phyloP scores from a whole-genome alignment of 2,888 invertebrate species.

The Cenopis cana region DNA sequence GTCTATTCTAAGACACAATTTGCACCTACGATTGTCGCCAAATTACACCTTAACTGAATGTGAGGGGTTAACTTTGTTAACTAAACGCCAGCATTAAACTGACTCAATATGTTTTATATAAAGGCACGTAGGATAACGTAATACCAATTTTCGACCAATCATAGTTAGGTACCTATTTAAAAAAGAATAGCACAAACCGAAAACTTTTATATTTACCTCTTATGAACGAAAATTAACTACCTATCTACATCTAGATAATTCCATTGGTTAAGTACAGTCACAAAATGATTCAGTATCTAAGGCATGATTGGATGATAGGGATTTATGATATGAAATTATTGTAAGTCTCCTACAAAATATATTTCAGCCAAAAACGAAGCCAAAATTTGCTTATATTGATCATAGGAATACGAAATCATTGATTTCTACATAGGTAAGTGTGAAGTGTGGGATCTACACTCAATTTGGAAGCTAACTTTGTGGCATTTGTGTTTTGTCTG shows the following conservation, averaged over 20 bases:
- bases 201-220: no score
- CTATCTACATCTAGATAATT: background rate
- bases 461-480: constrained; percentile 46
- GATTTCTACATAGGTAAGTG: constrained; percentile 49
- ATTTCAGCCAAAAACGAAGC: constrained; percentile 66
- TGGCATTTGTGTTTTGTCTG: constrained; percentile 53
- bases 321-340: background rate
- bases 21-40: constrained; percentile 72
- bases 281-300: no score
- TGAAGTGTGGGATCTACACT: background rate
- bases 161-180: background rate
- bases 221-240: background rate
- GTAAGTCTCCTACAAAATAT: background rate
- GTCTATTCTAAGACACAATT: constrained; percentile 82
- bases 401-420: constrained; percentile 51
- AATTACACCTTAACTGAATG: constrained; percentile 76
- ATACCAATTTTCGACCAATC: constrained; percentile 45
- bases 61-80: constrained; percentile 55
- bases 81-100: constrained; percentile 29
- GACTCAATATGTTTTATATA: background rate
- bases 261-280: no score
- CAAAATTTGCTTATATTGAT: constrained; percentile 57
- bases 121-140: constrained; percentile 48
- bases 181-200: no score
- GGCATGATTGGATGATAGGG: background rate